Evolutionary conservation across 2,113 vertebrate species (phyloP).

Genomic region (Notothenia rossii): DNA sequence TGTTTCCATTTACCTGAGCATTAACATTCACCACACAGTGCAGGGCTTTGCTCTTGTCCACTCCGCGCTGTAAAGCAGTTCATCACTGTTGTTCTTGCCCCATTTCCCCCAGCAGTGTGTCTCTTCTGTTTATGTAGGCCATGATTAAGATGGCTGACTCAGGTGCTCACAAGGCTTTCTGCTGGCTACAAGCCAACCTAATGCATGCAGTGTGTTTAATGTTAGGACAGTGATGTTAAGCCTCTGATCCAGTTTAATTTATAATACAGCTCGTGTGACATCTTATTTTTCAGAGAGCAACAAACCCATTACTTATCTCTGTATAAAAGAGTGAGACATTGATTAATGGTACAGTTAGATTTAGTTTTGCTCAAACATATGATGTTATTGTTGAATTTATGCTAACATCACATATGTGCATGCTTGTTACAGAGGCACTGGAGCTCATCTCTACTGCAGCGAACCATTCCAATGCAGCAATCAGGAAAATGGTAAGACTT

Average conservation of each 20-base stretch:
- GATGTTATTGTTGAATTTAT: not conserved
- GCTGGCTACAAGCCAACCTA: slow-evolving; percentile 22
- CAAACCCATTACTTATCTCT: slow-evolving; percentile 4
- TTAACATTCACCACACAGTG: not conserved
- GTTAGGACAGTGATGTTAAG: slow-evolving; percentile 5
- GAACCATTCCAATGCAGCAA: slow-evolving; percentile 96
- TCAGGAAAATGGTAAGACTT: slow-evolving; percentile 93
- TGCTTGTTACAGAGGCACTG: slow-evolving; percentile 89
- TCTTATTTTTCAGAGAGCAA: not conserved
- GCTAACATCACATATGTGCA: slow-evolving; percentile 18
- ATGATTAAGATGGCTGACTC: slow-evolving; percentile 59
- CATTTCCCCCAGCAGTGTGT: slow-evolving; percentile 31
- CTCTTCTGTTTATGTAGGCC: slow-evolving; percentile 65
- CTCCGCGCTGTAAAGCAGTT: slow-evolving; percentile 33
- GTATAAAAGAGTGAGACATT: not conserved
- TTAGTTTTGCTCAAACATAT: not conserved
- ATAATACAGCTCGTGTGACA: not conserved
- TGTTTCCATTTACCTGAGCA: slow-evolving; percentile 30
- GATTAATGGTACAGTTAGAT: not conserved
- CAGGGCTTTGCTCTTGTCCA: slow-evolving; percentile 13
- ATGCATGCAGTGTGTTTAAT: slow-evolving; percentile 12
- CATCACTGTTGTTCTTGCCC: slow-evolving; percentile 41
- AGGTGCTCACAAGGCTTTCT: slow-evolving; percentile 46
- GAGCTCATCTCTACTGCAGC: slow-evolving; percentile 98
- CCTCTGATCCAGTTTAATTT: not conserved